Percentiles rank a stretch among this genome's conserved stretches.
Evolutionary conservation across 2,797 vertebrate species (phyloP).

Genomic region (Glyptemys insculpta): DNA sequence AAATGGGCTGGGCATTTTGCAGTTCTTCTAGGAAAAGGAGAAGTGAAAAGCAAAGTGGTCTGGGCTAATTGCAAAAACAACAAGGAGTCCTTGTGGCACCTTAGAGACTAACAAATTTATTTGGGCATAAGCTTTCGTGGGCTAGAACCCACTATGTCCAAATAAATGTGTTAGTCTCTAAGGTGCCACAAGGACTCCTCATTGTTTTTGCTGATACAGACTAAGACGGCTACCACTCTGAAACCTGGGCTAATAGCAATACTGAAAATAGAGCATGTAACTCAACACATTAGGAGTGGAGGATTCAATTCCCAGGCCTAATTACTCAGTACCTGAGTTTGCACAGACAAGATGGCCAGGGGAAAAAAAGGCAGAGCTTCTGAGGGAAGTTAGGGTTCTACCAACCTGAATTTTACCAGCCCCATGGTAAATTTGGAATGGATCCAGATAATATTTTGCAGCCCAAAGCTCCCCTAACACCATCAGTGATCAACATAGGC

Average conservation of each 20-base stretch:
- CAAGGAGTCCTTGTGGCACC: no score
- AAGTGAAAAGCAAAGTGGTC: not conserved
- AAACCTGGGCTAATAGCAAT: not conserved
- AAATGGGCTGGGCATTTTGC: conserved; percentile 9
- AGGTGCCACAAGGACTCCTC: no score
- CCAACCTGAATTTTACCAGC: not conserved
- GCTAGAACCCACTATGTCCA: no score
- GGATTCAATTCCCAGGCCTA: not conserved
- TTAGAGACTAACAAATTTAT: no score
- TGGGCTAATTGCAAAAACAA: not conserved
- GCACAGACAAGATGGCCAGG: not conserved
- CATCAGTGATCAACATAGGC: not conserved
- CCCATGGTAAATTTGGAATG: not conserved
- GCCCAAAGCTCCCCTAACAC: not conserved
- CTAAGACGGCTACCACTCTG: no score
- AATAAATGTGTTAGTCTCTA: no score
- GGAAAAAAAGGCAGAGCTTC: not conserved
- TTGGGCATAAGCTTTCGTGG: no score
- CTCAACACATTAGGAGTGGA: not conserved
- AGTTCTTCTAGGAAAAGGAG: not conserved
- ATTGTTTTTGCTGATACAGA: no score
- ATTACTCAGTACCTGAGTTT: not conserved
- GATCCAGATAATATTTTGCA: not conserved
- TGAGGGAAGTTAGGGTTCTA: not conserved
- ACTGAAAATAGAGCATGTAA: not conserved